A percentile compares a stretch with the other conserved stretches of the same genome.
Conservation (phyloP, 2,113 vertebrate species). For the Sylvietta virens region DNA sequence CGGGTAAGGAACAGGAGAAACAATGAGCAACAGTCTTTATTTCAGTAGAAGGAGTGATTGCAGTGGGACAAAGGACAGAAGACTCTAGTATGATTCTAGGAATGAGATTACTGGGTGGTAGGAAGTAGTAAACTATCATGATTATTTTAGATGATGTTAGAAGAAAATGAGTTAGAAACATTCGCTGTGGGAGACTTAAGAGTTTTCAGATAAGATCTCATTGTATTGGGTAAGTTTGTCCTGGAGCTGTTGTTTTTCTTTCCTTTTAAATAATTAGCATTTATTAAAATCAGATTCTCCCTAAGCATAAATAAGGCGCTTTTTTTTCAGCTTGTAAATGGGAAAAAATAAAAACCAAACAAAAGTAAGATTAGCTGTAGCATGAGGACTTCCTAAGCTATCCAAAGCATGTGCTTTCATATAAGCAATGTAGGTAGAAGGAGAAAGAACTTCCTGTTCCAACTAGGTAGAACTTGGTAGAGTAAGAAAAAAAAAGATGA, state of each 20-base stretch:
- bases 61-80: not conserved
- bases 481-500: not conserved
- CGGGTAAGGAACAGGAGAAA: fast-evolving
- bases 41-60: not conserved
- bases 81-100: not conserved
- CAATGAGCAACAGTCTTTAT: not conserved
- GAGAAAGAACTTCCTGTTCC: not conserved
- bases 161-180: not conserved
- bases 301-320: not conserved
- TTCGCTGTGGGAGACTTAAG: not conserved
- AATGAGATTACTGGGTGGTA: not conserved
- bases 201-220: not conserved
- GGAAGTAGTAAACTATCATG: not conserved
- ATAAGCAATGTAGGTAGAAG: not conserved
- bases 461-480: not conserved
- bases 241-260: not conserved
- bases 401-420: not conserved
- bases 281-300: not conserved
- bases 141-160: not conserved
- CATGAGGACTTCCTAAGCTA: not conserved
- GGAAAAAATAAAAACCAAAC: not conserved
- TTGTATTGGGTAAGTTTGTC: not conserved
- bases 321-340: not conserved
- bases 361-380: not conserved
- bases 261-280: not conserved